These are phyloP conservation scores for Phortica variegata DNA, from an alignment of 1,140 invertebrate species.

Conservation along the genomic window DNA sequence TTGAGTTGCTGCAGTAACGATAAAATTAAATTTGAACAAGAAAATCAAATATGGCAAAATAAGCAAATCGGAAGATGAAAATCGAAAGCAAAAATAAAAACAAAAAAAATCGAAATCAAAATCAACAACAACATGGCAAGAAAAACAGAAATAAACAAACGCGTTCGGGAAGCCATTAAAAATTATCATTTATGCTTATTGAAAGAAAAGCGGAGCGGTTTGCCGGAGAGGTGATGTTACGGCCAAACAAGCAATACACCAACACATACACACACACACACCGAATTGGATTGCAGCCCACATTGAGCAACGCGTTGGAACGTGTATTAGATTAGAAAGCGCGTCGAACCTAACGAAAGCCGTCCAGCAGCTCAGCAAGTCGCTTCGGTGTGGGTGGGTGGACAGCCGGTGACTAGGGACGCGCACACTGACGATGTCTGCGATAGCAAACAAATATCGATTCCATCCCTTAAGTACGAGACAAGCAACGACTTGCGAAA, in stretches of 20 bases:
- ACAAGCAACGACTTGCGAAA: conserved; percentile 24
- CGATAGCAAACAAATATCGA: conserved; percentile 55
- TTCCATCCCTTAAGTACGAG: conserved; percentile 50
- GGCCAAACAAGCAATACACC: too few relatives aligned
- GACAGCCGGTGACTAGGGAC: conserved; percentile 16
- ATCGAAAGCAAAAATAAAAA: too few relatives aligned
- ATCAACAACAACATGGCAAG: conserved; percentile 1
- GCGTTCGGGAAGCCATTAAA: conserved; percentile 48
- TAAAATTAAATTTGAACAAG: conserved; percentile 46
- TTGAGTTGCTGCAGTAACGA: conserved; percentile 23
- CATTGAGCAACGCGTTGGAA: conserved; percentile 33
- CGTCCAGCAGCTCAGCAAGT: too few relatives aligned
- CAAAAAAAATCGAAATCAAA: neutral
- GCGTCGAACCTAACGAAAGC: conserved; percentile 12
- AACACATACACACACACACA: too few relatives aligned
- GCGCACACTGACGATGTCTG: conserved; percentile 25
- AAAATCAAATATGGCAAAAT: conserved; percentile 40
- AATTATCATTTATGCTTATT: conserved; percentile 53
- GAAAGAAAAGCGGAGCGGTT: conserved; percentile 28
- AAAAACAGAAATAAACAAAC: conserved; percentile 33
- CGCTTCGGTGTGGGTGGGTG: conserved; percentile 4
- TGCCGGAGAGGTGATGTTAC: neutral
- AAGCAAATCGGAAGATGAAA: conserved; percentile 28
- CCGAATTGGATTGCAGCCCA: too few relatives aligned
- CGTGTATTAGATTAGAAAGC: conserved; percentile 45